Conservation (phyloP, 2,113 vertebrate species). For the Antennarius striatus region DNA sequence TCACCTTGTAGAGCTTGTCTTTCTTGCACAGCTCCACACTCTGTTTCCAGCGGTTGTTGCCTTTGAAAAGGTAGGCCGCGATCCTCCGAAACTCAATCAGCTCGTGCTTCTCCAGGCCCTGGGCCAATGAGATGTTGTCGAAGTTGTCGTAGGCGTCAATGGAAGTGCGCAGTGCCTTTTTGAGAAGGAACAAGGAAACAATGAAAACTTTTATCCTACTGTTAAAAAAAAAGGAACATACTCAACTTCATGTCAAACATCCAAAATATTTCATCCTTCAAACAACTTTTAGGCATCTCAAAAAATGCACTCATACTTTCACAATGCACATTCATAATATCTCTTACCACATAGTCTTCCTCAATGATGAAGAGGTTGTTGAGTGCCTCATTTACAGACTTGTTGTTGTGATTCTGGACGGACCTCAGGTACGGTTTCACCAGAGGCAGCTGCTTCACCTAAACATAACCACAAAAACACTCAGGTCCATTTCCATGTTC, state of each 20-base stretch:
- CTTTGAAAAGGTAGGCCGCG: constrained; percentile 98
- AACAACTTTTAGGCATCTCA: no score
- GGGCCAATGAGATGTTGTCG: constrained; percentile 98
- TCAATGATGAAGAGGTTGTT: constrained; percentile 99
- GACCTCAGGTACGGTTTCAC: constrained; percentile 97
- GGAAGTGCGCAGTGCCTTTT: constrained; percentile 92
- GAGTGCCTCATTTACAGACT: constrained; percentile 95
- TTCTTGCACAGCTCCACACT: constrained; percentile 99
- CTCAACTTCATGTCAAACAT: no score
- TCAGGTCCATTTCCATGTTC: neutral
- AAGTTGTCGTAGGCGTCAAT: constrained; percentile 99
- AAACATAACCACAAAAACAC: constrained; percentile 24
- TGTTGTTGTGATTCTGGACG: constrained; percentile 99
- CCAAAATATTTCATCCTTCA: no score
- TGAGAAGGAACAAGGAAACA: neutral
- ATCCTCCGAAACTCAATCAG: constrained; percentile 98
- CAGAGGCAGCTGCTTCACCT: constrained; percentile 96
- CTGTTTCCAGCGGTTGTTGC: constrained; percentile 99
- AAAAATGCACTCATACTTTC: no score
- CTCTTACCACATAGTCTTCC: constrained; percentile 94
- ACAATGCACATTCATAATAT: neutral
- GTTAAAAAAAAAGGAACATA: no score
- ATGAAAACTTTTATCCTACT: neutral
- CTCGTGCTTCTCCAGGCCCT: constrained; percentile 96
- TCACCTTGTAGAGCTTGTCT: constrained; percentile 97